Evolutionary conservation across 1,140 invertebrate species (phyloP).

Genomic region (Heterodera schachtii): DNA sequence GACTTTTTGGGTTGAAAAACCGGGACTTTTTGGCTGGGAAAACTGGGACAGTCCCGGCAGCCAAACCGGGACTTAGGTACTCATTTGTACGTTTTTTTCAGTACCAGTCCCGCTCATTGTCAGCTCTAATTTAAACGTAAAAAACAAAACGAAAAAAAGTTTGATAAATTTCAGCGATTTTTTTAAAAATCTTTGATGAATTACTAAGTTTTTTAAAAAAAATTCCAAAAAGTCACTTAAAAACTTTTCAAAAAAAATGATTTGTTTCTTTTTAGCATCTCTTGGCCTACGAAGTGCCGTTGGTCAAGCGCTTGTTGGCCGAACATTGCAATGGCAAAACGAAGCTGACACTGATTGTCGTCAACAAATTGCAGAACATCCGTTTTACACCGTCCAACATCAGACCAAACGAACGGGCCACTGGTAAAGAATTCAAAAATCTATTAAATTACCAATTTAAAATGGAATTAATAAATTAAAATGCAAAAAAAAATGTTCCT

Average conservation of each 20-base stretch:
- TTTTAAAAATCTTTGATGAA: neutral
- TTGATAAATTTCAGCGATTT: neutral
- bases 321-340: neutral
- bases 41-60: too few relatives aligned
- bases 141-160: neutral
- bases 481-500: too few relatives aligned
- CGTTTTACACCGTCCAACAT: constrained; percentile 5
- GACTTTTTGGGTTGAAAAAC: too few relatives aligned
- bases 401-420: neutral
- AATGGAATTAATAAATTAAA: too few relatives aligned
- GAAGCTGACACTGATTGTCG: constrained; percentile 23
- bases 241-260: too few relatives aligned
- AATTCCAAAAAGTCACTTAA: too few relatives aligned
- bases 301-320: neutral
- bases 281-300: constrained; percentile 27
- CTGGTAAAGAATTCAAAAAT: neutral
- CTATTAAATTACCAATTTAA: neutral
- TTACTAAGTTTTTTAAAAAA: neutral
- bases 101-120: too few relatives aligned
- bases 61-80: too few relatives aligned
- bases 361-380: constrained; percentile 29
- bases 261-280: neutral
- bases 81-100: too few relatives aligned
- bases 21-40: too few relatives aligned
- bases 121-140: too few relatives aligned